Evolutionary conservation across 2,888 invertebrate genomes (phyloP).

Genomic region (Brachynemurus nebulosus): DNA sequence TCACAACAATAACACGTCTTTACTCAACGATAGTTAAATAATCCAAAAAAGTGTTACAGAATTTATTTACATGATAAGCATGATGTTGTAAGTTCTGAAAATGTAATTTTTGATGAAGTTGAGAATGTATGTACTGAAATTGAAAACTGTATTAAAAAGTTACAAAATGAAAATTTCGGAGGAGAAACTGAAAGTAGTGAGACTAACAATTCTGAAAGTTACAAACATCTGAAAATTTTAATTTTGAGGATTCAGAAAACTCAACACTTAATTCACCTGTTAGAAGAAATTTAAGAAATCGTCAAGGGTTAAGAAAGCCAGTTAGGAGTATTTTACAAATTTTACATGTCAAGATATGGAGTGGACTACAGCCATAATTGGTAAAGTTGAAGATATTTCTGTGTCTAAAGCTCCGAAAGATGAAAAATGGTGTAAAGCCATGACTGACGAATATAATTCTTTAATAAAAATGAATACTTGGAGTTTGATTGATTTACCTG

Average conservation of each 20-base stretch:
- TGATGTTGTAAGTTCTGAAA: slow-evolving; percentile 17
- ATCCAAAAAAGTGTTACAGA: too few relatives aligned
- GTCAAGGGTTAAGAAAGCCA: neutral
- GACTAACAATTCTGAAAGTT: neutral
- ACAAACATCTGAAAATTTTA: neutral
- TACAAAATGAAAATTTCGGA: neutral
- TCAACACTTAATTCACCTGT: neutral
- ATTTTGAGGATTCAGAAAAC: neutral
- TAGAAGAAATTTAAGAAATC: neutral
- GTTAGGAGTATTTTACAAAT: too few relatives aligned
- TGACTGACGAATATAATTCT: neutral
- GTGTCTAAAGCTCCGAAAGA: slow-evolving; percentile 19
- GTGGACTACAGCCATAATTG: slow-evolving; percentile 15
- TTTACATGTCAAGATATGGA: too few relatives aligned
- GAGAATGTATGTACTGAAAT: slow-evolving; percentile 13
- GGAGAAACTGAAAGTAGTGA: neutral
- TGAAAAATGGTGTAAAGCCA: slow-evolving; percentile 17
- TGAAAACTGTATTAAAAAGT: slow-evolving; percentile 1
- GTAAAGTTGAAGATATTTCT: slow-evolving; percentile 17
- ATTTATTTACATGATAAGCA: slow-evolving; percentile 9
- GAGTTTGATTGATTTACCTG: neutral
- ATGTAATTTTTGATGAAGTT: too few relatives aligned
- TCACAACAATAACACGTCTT: too few relatives aligned
- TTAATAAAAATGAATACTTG: neutral
- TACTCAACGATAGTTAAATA: too few relatives aligned